Evolutionary conservation across 2,888 invertebrate species (phyloP).

Genomic region (Pollenia griseotomentosa): DNA sequence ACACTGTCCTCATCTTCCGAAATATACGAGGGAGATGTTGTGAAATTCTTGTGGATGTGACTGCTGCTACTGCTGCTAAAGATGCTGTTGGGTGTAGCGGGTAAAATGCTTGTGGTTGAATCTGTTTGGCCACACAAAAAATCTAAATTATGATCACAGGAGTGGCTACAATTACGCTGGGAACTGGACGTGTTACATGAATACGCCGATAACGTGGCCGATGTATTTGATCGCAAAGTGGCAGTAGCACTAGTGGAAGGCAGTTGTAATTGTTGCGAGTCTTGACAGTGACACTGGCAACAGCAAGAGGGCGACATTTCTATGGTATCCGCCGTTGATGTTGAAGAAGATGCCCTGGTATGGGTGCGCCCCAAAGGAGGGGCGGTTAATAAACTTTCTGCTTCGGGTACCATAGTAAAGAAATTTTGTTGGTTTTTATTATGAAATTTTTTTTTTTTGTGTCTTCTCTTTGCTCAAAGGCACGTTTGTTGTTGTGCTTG

Average conservation of each 20-base stretch:
- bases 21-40: slow-evolving; percentile 45
- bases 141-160: slow-evolving; percentile 68
- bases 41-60: slow-evolving; percentile 16
- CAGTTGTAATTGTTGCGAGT: slow-evolving; percentile 21
- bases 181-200: slow-evolving; percentile 55
- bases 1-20: slow-evolving; percentile 73
- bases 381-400: slow-evolving; percentile 60
- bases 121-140: slow-evolving; percentile 57
- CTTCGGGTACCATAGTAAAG: slow-evolving; percentile 40
- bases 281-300: slow-evolving; percentile 68
- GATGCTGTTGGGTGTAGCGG: slow-evolving; percentile 54
- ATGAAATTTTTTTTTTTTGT: not conserved
- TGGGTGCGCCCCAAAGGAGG: slow-evolving; percentile 64
- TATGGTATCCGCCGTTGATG: slow-evolving; percentile 69
- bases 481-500: slow-evolving; percentile 16
- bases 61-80: not conserved
- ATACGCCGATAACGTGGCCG: slow-evolving; percentile 62
- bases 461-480: not conserved
- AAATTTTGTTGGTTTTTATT: not conserved
- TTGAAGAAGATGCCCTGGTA: slow-evolving; percentile 64
- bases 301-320: slow-evolving; percentile 62
- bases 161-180: slow-evolving; percentile 61
- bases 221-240: slow-evolving; percentile 67
- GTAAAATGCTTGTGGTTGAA: slow-evolving; percentile 56
- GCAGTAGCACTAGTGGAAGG: slow-evolving; percentile 65